Percentiles rank a stretch among this genome's conserved stretches.
Conservation (phyloP, 2,797 vertebrate species). For the Paramormyrops hopkinsi region DNA sequence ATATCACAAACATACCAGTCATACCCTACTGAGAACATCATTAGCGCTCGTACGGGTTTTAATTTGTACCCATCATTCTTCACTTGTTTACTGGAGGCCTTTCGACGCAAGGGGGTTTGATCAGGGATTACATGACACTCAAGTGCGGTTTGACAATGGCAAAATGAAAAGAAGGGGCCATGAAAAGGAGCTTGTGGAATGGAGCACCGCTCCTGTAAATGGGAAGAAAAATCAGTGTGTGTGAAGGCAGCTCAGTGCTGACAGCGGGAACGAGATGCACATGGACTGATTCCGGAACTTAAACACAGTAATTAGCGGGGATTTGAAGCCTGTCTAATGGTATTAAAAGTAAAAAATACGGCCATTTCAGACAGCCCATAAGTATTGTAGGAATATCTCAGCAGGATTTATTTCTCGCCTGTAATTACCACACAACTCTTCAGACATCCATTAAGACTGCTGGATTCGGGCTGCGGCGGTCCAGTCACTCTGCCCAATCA, state of each 20-base stretch:
- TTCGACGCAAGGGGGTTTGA: neutral
- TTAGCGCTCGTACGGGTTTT: neutral
- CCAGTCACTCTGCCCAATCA: neutral
- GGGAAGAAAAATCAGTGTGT: neutral
- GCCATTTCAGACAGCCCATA: neutral
- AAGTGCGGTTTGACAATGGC: neutral
- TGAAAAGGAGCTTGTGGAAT: neutral
- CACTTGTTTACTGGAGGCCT: neutral
- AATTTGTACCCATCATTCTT: neutral
- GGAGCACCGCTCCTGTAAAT: neutral
- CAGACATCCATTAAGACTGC: neutral
- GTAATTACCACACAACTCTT: neutral
- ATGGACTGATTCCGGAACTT: neutral
- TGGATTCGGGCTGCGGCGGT: neutral
- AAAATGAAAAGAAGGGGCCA: neutral
- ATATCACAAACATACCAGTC: neutral
- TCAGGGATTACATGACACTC: neutral
- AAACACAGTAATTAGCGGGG: neutral
- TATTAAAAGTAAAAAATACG: neutral
- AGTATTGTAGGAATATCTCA: neutral
- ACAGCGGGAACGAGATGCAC: neutral
- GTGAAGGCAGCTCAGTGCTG: neutral
- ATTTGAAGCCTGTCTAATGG: neutral
- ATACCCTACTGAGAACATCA: neutral
- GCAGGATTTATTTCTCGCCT: neutral